Evolutionary conservation across 2,797 vertebrate genomes (phyloP).

Genomic region (Pseudopleuronectes americanus): DNA sequence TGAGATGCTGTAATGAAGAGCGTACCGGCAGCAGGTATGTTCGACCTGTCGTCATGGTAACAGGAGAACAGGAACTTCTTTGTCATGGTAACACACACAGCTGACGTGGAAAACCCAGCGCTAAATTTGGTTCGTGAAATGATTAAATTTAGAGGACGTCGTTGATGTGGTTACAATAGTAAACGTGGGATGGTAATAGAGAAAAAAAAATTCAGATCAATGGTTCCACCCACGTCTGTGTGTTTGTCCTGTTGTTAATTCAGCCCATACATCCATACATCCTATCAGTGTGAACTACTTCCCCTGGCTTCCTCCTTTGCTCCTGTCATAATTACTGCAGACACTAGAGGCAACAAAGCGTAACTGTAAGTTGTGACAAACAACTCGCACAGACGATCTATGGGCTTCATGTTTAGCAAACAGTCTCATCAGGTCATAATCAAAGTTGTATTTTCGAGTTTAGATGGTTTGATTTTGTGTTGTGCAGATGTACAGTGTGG

Average conservation of each 20-base stretch:
- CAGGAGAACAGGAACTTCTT: neutral
- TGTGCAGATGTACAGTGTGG: neutral
- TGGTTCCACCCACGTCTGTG: too few relatives aligned
- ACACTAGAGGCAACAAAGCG: neutral
- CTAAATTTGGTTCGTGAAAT: too few relatives aligned
- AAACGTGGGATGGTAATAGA: neutral
- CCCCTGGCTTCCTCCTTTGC: neutral
- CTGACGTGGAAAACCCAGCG: neutral
- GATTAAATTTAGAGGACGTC: too few relatives aligned
- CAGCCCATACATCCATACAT: too few relatives aligned
- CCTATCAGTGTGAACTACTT: too few relatives aligned
- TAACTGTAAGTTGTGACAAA: neutral
- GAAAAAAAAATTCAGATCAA: too few relatives aligned
- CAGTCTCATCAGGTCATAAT: neutral
- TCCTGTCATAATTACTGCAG: neutral
- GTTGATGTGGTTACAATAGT: neutral
- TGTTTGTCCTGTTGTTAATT: too few relatives aligned
- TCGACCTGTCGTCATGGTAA: neutral
- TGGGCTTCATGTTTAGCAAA: neutral
- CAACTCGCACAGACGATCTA: neutral
- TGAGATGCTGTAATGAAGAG: neutral
- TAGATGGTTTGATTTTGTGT: neutral
- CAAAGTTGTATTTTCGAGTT: neutral
- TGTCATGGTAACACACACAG: neutral
- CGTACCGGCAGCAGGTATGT: neutral